Evolutionary conservation across 1,140 invertebrate genomes (phyloP).

Genomic region (Arctopsyche grandis): DNA sequence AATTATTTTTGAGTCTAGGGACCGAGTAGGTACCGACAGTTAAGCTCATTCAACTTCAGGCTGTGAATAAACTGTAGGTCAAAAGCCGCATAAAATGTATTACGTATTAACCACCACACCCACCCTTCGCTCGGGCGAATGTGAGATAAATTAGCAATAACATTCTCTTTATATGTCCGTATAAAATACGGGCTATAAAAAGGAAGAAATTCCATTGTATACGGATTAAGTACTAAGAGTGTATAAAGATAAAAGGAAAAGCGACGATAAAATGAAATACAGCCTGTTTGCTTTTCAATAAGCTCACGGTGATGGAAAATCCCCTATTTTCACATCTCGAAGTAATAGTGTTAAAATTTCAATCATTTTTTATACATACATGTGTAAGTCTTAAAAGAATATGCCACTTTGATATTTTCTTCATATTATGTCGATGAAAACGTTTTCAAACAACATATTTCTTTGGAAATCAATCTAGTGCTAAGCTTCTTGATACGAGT

Average conservation of each 20-base stretch:
- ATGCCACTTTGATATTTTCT: too few species aligned
- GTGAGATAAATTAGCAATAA: too few species aligned
- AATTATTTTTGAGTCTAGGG: slow-evolving; percentile 18
- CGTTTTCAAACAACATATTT: background rate
- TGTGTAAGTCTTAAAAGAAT: too few species aligned
- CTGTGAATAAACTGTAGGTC: too few species aligned
- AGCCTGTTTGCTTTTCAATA: slow-evolving; percentile 9
- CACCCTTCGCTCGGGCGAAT: background rate
- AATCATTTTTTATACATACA: background rate
- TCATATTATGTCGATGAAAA: background rate
- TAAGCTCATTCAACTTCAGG: too few species aligned
- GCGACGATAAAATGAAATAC: slow-evolving; percentile 13
- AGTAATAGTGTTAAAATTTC: slow-evolving; percentile 8
- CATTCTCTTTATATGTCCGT: too few species aligned
- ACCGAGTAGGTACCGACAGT: background rate
- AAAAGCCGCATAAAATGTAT: too few species aligned
- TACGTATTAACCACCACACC: background rate
- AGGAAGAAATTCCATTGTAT: background rate
- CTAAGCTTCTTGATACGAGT: too few species aligned
- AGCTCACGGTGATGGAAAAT: slow-evolving; percentile 1
- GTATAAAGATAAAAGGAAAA: slow-evolving; percentile 1
- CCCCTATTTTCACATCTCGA: background rate
- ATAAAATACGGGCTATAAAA: too few species aligned
- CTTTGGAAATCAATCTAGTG: too few species aligned
- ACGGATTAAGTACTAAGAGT: background rate